A percentile compares a stretch with the other conserved stretches of the same genome.
These are phyloP conservation scores for Amphiprion percula DNA, from an alignment of 2,113 vertebrate species.

Conservation along the genomic window DNA sequence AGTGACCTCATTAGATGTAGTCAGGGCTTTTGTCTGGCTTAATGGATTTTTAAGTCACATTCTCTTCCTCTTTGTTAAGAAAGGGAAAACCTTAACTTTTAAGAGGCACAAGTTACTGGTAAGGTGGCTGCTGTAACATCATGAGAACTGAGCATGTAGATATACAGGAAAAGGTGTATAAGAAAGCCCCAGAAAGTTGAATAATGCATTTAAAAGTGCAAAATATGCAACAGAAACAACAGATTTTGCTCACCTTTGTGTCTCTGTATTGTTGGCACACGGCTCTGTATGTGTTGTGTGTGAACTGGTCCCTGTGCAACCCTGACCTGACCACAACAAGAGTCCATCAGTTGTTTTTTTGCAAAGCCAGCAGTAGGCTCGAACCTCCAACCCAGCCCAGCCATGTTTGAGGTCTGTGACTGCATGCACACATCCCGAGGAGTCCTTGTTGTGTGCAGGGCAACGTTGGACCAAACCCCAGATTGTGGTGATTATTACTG, in stretches of 20 bases:
- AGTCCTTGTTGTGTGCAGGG: constrained; percentile 46
- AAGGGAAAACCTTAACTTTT: too few relatives aligned
- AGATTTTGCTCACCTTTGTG: not conserved
- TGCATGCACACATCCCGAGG: constrained; percentile 49
- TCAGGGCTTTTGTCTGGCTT: not conserved
- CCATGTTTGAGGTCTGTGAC: constrained; percentile 48
- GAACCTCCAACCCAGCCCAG: constrained; percentile 17
- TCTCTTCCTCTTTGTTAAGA: too few relatives aligned
- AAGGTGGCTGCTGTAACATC: too few relatives aligned
- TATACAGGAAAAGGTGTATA: too few relatives aligned
- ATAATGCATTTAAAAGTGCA: too few relatives aligned
- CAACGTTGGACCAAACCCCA: constrained; percentile 65
- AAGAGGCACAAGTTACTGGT: too few relatives aligned
- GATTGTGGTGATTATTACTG: constrained; percentile 68
- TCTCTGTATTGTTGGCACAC: not conserved
- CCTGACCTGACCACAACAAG: constrained; percentile 48
- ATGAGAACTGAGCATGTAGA: too few relatives aligned
- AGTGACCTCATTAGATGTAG: too few relatives aligned
- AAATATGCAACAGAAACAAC: not conserved
- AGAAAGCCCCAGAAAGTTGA: too few relatives aligned
- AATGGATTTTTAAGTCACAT: not conserved
- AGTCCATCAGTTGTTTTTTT: constrained; percentile 35
- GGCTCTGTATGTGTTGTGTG: constrained; percentile 1
- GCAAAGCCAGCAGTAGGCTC: constrained; percentile 31
- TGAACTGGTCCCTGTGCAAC: constrained; percentile 13